These are phyloP conservation scores for Spinibarbus caldwelli DNA, from an alignment of 2,797 vertebrate genomes.

Conservation along the genomic window DNA sequence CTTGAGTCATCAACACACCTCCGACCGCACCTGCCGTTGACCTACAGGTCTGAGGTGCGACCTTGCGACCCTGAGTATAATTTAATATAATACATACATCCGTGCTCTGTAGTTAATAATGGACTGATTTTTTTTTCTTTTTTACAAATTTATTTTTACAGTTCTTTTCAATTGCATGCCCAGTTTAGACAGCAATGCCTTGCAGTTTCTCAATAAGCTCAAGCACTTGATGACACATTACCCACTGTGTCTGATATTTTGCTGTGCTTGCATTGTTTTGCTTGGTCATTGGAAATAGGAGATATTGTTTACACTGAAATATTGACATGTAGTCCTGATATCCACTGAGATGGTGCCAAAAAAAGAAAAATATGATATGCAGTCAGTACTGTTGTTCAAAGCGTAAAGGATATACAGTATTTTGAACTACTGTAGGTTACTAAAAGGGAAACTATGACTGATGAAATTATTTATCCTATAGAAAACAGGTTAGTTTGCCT, in stretches of 20 bases:
- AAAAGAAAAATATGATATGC: neutral
- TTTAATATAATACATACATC: no score
- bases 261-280: slow-evolving; percentile 16
- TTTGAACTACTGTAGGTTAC: neutral
- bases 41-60: neutral
- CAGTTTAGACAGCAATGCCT: neutral
- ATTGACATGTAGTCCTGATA: slow-evolving; percentile 22
- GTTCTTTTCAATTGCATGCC: neutral
- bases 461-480: neutral
- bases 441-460: neutral
- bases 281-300: neutral
- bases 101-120: no score
- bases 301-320: slow-evolving; percentile 4
- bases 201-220: neutral
- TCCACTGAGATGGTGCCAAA: neutral
- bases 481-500: neutral
- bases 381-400: neutral
- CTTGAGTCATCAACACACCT: neutral
- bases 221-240: neutral
- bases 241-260: neutral
- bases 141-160: neutral
- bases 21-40: neutral
- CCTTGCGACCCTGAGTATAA: neutral
- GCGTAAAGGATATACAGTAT: neutral
- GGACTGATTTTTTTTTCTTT: neutral